A percentile compares a stretch with the other conserved stretches of the same genome.
Conservation (phyloP, 2,797 vertebrate genomes). For the Thripadectes ignobilis region DNA sequence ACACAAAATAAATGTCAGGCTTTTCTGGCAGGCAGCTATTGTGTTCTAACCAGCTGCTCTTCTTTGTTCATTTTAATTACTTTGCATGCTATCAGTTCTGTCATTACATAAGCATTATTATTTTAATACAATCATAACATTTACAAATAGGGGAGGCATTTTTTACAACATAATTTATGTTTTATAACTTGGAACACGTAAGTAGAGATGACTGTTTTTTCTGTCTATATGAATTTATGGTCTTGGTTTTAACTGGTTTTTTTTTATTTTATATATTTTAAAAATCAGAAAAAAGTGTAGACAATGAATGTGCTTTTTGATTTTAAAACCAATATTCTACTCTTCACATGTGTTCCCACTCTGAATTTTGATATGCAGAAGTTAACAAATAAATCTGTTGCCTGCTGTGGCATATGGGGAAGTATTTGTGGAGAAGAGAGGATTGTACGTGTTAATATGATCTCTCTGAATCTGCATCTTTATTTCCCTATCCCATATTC, state of each 20-base stretch:
- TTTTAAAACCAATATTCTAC: not conserved
- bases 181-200: not conserved
- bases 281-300: not conserved
- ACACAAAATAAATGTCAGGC: constrained; percentile 12
- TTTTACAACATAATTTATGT: not conserved
- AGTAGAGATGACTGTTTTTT: not conserved
- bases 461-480: not conserved
- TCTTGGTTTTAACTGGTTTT: not conserved
- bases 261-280: not conserved
- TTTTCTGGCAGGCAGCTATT: not conserved
- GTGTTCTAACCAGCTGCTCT: not conserved
- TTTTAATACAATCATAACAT: not conserved
- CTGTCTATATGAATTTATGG: not conserved
- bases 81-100: constrained; percentile 10
- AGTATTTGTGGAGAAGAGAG: not conserved
- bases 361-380: not conserved
- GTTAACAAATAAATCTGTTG: not conserved
- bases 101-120: not conserved
- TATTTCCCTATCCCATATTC: not conserved
- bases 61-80: not conserved
- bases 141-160: not conserved
- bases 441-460: not conserved
- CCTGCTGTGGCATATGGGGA: not conserved
- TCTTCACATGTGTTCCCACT: not conserved
- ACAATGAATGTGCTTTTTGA: not conserved